phyloP scores from a whole-genome alignment of 2,113 vertebrate genomes.

The Corythornis cristatus region DNA sequence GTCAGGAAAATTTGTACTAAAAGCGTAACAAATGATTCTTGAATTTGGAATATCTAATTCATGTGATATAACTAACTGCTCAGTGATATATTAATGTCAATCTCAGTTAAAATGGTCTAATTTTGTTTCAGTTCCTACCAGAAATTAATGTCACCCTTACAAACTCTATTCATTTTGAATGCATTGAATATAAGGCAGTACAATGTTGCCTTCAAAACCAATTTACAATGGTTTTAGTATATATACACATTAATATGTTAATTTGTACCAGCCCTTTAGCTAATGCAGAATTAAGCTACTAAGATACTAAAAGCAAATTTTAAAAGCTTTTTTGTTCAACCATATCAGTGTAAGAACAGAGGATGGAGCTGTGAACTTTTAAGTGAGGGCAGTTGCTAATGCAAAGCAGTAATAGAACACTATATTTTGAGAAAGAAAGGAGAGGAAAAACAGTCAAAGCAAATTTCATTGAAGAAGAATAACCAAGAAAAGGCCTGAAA shows the following conservation, averaged over 20 bases:
- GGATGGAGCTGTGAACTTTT: neutral
- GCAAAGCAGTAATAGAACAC: neutral
- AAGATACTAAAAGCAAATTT: neutral
- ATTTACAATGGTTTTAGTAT: neutral
- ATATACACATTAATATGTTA: neutral
- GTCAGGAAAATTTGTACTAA: conserved; percentile 54
- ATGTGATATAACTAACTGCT: conserved; percentile 50
- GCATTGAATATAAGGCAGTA: neutral
- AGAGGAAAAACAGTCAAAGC: neutral
- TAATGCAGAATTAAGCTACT: neutral
- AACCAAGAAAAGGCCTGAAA: neutral
- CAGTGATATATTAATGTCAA: conserved; percentile 52
- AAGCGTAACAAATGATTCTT: conserved; percentile 51
- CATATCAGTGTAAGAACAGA: neutral
- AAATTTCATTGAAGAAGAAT: neutral
- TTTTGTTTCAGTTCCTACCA: conserved; percentile 39
- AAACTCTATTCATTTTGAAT: conserved; percentile 19
- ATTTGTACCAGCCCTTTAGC: neutral
- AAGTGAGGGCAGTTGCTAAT: neutral
- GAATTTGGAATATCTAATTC: conserved; percentile 51
- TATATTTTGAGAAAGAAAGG: neutral
- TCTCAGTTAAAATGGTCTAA: conserved; percentile 28
- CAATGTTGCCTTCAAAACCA: neutral
- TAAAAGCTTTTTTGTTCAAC: neutral
- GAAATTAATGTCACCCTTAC: conserved; percentile 9